phyloP scores from a whole-genome alignment of 2,888 invertebrate species.

The Didymodactylos carnosus region DNA sequence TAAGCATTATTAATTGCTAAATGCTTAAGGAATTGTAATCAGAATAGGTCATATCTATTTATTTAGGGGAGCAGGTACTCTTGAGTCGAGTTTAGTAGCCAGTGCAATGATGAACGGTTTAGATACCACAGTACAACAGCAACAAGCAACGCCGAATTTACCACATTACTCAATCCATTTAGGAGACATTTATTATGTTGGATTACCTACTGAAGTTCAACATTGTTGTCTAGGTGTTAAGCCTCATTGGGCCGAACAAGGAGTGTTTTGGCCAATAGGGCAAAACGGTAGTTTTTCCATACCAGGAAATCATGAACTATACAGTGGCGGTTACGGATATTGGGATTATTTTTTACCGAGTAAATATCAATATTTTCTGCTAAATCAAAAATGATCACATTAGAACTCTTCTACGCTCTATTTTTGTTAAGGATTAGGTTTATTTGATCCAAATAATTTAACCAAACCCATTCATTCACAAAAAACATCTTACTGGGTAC shows the following conservation, averaged over 20 bases:
- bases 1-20: neutral
- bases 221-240: neutral
- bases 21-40: neutral
- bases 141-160: neutral
- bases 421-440: neutral
- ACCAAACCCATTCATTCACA: neutral
- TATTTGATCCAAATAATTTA: neutral
- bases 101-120: neutral
- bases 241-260: neutral
- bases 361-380: too few species aligned
- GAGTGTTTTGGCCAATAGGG: neutral
- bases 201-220: neutral
- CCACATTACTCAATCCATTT: neutral
- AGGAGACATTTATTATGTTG: neutral
- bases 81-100: neutral
- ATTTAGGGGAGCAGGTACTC: neutral
- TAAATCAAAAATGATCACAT: too few species aligned
- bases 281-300: neutral
- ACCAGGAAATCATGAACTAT: neutral
- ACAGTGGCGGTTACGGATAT: neutral
- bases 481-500: neutral
- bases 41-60: too few species aligned
- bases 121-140: neutral
- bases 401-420: too few species aligned
- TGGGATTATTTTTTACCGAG: neutral